Evolutionary conservation across 2,113 vertebrate genomes (phyloP), one percentile per base, ranked within the genome.

Genomic region (Nannospalax galili): DNA sequence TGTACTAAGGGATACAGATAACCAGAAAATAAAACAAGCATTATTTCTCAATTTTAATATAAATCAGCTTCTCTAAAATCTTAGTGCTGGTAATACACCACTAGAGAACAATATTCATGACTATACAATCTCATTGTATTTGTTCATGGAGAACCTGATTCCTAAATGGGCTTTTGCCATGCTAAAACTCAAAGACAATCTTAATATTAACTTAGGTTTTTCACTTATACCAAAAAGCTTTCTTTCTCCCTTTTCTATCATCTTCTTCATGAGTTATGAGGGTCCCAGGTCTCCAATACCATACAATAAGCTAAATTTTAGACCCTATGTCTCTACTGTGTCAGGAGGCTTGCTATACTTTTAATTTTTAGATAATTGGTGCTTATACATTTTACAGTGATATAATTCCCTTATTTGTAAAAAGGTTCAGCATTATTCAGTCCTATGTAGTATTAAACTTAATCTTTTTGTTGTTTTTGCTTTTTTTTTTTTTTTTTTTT

Each of bases 41-140:
- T 22, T 64, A 69, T 70, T 88, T 60, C 42, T 92, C 62, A 67
- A 20, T 45, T 64, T 74, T 70, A 92, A 88, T 37, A 84, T 26
- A 87, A 87, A 52, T 48, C 35, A 73, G 40, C 45, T 87, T 67
- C 58, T 95, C 79, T 91, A 67, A 95, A 88, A 86, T 67, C 58
- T 42, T 77, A 60, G 75, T 84, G 9, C 69, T 40, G 30, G 84
- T 30, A 60, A 70, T 12, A 62, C 0, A 14, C 30, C 19, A 89
- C 19, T 6, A 67, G 64, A 80, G 87, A 93, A 93, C 42, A 91
- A 74, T 17, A 74, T 40, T 62, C 65, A 62, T 35, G n/a, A n/a
- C 19, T 56, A 22, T 75, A 9, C 48, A 62, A 62, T 62, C 42
- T 60, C 37, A 64, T 79, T 60, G 45, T 32, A 17, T 65, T 86